phyloP scores from a whole-genome alignment of 2,888 invertebrate species.

The Ellobium chinense region DNA sequence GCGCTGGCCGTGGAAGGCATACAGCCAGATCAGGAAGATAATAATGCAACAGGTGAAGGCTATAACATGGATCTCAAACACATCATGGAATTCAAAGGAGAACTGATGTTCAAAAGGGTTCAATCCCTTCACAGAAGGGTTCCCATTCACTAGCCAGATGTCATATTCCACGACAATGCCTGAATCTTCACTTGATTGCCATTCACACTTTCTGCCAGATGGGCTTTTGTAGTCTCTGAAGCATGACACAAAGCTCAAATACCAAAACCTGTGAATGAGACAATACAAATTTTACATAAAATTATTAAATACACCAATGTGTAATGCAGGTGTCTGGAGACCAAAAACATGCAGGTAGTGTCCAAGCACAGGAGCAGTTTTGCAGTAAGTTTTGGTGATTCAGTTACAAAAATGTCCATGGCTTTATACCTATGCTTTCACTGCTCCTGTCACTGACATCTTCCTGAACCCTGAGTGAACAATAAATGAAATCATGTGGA shows the following conservation, averaged over 20 bases:
- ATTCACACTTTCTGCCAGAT: conserved; percentile 78
- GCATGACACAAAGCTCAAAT: conserved; percentile 95
- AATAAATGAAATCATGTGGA: too few relatives aligned
- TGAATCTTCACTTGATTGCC: conserved; percentile 55
- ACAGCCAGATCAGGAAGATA: conserved; percentile 92
- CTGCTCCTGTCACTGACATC: too few relatives aligned
- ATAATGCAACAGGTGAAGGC: conserved; percentile 92
- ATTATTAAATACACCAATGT: neutral
- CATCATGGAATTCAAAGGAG: conserved; percentile 93
- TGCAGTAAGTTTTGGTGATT: too few relatives aligned
- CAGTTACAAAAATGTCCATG: too few relatives aligned
- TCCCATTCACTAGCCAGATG: conserved; percentile 97
- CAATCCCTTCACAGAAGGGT: conserved; percentile 88
- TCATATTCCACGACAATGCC: conserved; percentile 86
- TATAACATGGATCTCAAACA: conserved; percentile 92
- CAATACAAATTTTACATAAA: neutral
- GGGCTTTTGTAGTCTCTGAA: conserved; percentile 81
- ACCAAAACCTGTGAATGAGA: conserved; percentile 89
- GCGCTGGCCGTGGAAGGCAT: conserved; percentile 91
- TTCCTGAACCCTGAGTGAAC: too few relatives aligned
- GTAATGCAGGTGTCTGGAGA: neutral
- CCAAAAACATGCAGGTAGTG: neutral
- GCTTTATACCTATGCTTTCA: too few relatives aligned
- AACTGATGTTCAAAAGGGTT: conserved; percentile 96
- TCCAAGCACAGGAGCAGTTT: neutral